Conservation (phyloP, 2,113 vertebrate species). For the Mungos mungo region DNA sequence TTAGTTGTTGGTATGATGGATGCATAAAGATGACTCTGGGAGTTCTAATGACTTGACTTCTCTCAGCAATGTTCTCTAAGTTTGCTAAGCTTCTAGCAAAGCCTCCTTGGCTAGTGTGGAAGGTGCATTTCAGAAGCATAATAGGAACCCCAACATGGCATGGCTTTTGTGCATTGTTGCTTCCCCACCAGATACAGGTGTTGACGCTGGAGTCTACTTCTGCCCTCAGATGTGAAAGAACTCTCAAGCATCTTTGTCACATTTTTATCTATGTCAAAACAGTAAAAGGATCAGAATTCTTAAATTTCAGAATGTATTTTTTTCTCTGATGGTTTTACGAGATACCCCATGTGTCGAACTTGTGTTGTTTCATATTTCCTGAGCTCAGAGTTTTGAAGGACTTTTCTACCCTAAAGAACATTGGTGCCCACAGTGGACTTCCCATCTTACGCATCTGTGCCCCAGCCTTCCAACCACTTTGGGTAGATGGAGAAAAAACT, state of each 20-base stretch:
- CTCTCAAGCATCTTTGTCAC: background rate
- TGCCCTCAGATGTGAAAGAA: background rate
- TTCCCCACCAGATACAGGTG: background rate
- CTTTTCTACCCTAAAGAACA: background rate
- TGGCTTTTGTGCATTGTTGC: background rate
- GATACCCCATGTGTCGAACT: background rate
- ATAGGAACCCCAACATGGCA: too few relatives aligned
- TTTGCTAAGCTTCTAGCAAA: background rate
- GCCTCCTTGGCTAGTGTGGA: background rate
- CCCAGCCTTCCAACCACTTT: background rate
- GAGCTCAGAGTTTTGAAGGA: background rate
- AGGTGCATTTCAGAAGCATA: background rate
- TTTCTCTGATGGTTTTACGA: background rate
- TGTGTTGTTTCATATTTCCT: background rate
- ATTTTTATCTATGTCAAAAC: background rate
- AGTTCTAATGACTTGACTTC: background rate
- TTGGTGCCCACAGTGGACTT: background rate
- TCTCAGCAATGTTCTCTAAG: background rate
- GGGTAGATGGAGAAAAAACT: background rate
- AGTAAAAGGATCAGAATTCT: background rate
- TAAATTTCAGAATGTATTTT: background rate
- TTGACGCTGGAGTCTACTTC: background rate
- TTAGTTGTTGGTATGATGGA: slow-evolving; percentile 18
- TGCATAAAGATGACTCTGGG: slow-evolving; percentile 11
- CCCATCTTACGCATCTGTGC: background rate